These are phyloP conservation scores for human (Homo sapiens) DNA, from an alignment of 2,113 vertebrate species.

Conservation along the genomic window DNA sequence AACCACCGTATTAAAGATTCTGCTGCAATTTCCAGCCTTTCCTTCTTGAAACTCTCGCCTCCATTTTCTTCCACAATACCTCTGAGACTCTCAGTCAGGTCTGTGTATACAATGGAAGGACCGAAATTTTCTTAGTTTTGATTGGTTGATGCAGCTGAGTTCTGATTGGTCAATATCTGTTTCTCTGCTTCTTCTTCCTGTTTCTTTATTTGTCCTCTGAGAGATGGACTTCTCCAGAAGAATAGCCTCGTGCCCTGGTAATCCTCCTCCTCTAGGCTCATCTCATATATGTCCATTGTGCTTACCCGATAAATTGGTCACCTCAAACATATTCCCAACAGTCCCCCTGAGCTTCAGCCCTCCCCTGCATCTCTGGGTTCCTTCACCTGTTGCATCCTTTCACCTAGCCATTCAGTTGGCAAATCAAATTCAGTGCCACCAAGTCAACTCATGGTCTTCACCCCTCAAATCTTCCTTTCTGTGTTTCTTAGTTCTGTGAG, in stretches of 20 bases:
- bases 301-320: rapidly evolving
- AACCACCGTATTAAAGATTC: not conserved
- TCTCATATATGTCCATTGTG: not conserved
- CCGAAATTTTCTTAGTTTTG: too few relatives aligned
- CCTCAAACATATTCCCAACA: not conserved
- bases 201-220: not conserved
- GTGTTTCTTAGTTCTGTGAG: not conserved
- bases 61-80: not conserved
- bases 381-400: too few relatives aligned
- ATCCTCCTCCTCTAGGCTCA: not conserved
- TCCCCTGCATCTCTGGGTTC: too few relatives aligned
- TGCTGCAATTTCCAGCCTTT: not conserved
- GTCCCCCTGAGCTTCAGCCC: not conserved
- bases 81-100: not conserved
- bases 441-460: rapidly evolving
- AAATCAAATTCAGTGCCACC: not conserved
- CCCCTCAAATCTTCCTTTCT: not conserved
- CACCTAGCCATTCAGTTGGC: not conserved
- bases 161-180: not conserved
- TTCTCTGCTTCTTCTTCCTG: not conserved
- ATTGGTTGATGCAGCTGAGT: not conserved
- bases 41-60: not conserved
- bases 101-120: not conserved
- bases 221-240: not conserved
- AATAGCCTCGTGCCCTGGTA: too few relatives aligned